These are phyloP conservation scores for Candoia aspera DNA, from an alignment of 2,113 vertebrate species.

Conservation along the genomic window DNA sequence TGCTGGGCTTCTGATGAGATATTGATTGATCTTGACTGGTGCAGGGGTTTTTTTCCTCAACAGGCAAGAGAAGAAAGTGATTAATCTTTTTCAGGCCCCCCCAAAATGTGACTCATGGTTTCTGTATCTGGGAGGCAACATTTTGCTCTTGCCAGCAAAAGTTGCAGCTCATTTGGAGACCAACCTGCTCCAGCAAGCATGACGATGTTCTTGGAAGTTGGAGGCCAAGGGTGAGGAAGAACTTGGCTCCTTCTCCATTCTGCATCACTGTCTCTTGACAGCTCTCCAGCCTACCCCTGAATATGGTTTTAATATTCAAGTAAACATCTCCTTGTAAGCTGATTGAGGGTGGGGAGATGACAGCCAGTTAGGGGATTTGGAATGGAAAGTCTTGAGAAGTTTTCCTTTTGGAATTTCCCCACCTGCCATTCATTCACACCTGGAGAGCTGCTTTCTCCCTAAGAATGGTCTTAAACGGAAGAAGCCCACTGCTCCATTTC, in stretches of 20 bases:
- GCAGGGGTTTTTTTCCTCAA: constrained; percentile 62
- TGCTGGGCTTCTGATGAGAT: constrained; percentile 48
- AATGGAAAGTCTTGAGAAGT: neutral
- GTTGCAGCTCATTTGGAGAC: neutral
- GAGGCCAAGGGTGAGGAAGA: neutral
- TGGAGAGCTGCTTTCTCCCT: neutral
- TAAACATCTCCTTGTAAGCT: neutral
- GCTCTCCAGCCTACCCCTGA: neutral
- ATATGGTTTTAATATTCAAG: neutral
- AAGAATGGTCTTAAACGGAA: neutral
- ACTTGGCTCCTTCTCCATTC: neutral
- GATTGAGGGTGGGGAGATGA: neutral
- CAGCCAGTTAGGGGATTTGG: neutral
- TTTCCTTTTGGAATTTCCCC: neutral
- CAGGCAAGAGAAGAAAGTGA: constrained; percentile 32
- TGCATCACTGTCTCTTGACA: too few relatives aligned
- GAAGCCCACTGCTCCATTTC: neutral
- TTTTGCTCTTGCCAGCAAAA: neutral
- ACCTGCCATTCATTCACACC: neutral
- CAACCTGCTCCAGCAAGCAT: neutral
- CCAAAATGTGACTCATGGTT: constrained; percentile 24
- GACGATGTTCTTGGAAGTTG: neutral
- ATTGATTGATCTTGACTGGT: constrained; percentile 61
- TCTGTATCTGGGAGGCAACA: constrained; percentile 30
- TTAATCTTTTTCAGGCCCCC: constrained; percentile 66